Percentiles rank a stretch among this genome's conserved stretches.
Evolutionary conservation across 2,888 invertebrate genomes (phyloP).

Genomic region (Sinodicranocentrus sp.): DNA sequence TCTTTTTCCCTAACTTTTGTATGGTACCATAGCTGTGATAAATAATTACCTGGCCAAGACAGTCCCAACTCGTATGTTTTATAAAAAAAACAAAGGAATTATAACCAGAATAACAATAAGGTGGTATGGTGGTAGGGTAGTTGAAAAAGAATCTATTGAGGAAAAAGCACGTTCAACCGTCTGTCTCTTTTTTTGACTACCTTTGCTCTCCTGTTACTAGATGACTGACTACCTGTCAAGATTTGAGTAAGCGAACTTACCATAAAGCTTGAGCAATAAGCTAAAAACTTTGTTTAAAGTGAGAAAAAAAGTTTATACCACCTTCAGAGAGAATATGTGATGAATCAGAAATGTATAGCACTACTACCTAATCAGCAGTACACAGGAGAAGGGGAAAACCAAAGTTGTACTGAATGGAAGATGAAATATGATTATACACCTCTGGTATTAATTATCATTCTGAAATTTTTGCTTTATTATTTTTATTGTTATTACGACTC

Average conservation of each 20-base stretch:
- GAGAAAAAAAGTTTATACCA: slow-evolving; percentile 5
- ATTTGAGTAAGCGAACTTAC: neutral
- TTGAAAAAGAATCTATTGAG: slow-evolving; percentile 6
- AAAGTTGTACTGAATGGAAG: neutral
- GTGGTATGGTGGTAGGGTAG: neutral
- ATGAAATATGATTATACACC: slow-evolving; percentile 41
- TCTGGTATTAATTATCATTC: slow-evolving; percentile 37
- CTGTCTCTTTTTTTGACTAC: neutral
- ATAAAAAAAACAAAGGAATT: slow-evolving; percentile 42
- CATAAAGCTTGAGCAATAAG: slow-evolving; percentile 20
- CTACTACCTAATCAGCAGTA: too few relatives aligned
- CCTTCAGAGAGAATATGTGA: too few relatives aligned
- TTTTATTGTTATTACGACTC: slow-evolving; percentile 27
- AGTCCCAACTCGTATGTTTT: neutral
- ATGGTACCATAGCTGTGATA: slow-evolving; percentile 33
- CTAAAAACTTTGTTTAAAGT: neutral
- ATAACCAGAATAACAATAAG: slow-evolving; percentile 60
- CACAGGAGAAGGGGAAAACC: too few relatives aligned
- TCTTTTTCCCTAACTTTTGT: slow-evolving; percentile 12
- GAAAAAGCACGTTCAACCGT: slow-evolving; percentile 47
- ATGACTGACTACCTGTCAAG: slow-evolving; percentile 27
- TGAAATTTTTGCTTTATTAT: slow-evolving; percentile 37
- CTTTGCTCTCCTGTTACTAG: neutral
- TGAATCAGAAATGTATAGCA: too few relatives aligned
- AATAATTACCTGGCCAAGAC: slow-evolving; percentile 44